Base-by-base conservation (phyloP, 2,113 vertebrate genomes). In the Silurus glanis region DNA sequence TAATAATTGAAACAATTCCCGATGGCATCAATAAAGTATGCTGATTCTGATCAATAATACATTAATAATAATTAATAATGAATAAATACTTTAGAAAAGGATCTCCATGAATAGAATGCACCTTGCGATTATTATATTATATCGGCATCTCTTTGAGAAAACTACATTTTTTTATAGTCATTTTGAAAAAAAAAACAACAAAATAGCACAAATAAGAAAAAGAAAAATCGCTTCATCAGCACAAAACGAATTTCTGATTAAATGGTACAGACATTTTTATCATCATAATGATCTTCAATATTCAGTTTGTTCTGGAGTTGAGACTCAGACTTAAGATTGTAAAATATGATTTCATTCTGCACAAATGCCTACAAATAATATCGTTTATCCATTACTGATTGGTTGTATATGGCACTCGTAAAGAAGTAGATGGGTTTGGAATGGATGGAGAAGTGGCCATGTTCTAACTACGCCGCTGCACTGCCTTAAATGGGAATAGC, bases 401-500 rank as follows among this genome's bases (percentile, higher is more conserved):
- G 84, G 56, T 72, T 76, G 58, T 83, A 81, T 81, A 86, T 83
- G 69, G 53, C 17, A 1, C 56, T 80, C 28, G 37, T 59, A 19
- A 80, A 87, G 37, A 69, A 49, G n/a, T 67, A 85, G 58, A 71
- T 47, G 21, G 55, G 62, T 74, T 84, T 81, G 56, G 83, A 67
- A 85, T 8, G 19, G 79, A 87, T 79, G 83, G 64, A 84, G 84
- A 78, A 72, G 23, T 74, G 78, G 58, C 14, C 53, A 53, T 86
- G 49, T 49, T 66, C 67, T 49, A 72, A 87, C 80, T 92, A 88
- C 88, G 84, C 87, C 84, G 89, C 88, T 90, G 84, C 91, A 94
- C 91, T 94, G 92, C 94, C 94, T 94, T 95, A 95, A 94, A 95
- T 94, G 94, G 94, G 87, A 94, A 95, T 92, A 90, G 92, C 81